Conservation (phyloP, 2,888 invertebrate genomes). For the Mimas tiliae region DNA sequence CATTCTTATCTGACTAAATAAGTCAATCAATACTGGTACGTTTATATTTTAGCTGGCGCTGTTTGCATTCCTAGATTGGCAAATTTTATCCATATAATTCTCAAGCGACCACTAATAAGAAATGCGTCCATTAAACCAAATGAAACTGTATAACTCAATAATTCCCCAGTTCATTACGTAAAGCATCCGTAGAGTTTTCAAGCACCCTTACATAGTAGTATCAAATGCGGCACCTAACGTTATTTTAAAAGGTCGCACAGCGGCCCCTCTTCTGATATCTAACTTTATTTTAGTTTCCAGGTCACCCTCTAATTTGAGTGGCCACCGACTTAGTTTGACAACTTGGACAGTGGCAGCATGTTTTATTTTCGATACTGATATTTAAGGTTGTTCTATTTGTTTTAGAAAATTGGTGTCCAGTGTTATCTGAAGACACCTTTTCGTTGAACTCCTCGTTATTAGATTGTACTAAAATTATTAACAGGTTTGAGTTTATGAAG, state of each 20-base stretch:
- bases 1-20: too few relatives aligned
- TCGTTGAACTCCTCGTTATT: too few relatives aligned
- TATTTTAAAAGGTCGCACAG: constrained; percentile 46
- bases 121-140: not conserved
- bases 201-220: constrained; percentile 27
- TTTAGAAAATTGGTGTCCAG: too few relatives aligned
- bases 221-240: constrained; percentile 36
- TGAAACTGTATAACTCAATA: not conserved
- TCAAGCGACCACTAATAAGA: too few relatives aligned
- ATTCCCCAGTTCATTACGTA: not conserved
- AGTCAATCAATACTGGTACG: too few relatives aligned
- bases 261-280: constrained; percentile 45
- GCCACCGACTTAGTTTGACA: constrained; percentile 39
- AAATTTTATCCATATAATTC: too few relatives aligned
- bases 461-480: too few relatives aligned
- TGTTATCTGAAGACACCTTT: too few relatives aligned
- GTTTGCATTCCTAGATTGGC: too few relatives aligned
- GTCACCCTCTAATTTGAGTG: constrained; percentile 66
- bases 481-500: too few relatives aligned
- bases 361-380: constrained; percentile 6
- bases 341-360: constrained; percentile 31
- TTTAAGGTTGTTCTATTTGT: not conserved
- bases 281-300: constrained; percentile 61
- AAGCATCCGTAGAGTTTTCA: not conserved
- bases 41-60: too few relatives aligned